A percentile compares a stretch with the other conserved stretches of the same genome.
phyloP scores from a whole-genome alignment of 2,113 vertebrate species.

The Spea bombifrons region DNA sequence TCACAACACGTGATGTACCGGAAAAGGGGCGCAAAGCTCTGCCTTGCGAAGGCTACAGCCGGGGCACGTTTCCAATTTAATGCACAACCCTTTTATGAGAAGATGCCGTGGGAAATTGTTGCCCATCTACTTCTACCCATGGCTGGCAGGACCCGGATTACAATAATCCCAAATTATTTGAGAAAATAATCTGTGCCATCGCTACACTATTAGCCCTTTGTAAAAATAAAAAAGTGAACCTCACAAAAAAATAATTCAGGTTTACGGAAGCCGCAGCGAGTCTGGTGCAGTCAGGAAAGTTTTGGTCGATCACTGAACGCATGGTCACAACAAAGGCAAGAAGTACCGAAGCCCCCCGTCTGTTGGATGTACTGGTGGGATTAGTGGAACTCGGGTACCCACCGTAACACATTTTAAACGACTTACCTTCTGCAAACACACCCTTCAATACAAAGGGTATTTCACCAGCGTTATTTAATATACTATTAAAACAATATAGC shows the following conservation, averaged over 20 bases:
- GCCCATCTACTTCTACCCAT: constrained; percentile 27
- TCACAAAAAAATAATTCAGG: too few relatives aligned
- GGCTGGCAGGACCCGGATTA: constrained; percentile 31
- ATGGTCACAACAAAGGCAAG: too few relatives aligned
- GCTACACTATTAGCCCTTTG: too few relatives aligned
- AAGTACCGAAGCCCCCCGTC: too few relatives aligned
- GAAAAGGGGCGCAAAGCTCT: too few relatives aligned
- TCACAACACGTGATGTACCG: too few relatives aligned
- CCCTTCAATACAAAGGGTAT: constrained; percentile 24
- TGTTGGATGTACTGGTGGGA: constrained; percentile 17
- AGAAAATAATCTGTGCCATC: not conserved
- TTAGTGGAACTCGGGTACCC: constrained; percentile 45
- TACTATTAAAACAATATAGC: not conserved
- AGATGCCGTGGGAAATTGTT: constrained; percentile 14
- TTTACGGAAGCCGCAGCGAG: too few relatives aligned
- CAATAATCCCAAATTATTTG: constrained; percentile 34
- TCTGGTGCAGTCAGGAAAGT: too few relatives aligned
- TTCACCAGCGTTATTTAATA: not conserved
- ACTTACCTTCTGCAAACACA: constrained; percentile 41
- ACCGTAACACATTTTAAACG: not conserved
- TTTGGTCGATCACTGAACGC: too few relatives aligned
- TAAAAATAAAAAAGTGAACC: too few relatives aligned
- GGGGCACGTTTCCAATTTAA: too few relatives aligned
- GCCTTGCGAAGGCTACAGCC: too few relatives aligned
- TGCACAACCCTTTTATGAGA: not conserved